Conservation (phyloP, 1,140 invertebrate genomes). For the Aphidius ervi region DNA sequence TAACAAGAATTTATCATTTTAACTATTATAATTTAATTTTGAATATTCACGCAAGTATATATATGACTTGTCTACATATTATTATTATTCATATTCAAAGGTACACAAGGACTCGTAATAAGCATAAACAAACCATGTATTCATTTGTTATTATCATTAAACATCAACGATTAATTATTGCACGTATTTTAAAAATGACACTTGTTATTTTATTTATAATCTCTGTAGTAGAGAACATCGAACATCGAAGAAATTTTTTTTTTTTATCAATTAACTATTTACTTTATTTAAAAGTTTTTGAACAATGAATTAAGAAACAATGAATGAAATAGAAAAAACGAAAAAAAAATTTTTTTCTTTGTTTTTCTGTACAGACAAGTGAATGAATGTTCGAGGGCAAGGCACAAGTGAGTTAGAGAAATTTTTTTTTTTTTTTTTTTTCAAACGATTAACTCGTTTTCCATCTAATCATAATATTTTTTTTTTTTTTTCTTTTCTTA, state of each 20-base stretch:
- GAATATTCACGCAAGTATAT: no score
- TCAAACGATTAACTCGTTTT: conserved; percentile 3
- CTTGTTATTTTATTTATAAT: conserved; percentile 4
- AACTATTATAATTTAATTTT: no score
- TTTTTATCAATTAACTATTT: neutral
- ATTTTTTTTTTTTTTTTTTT: conserved; percentile 23
- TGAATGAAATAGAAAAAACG: conserved; percentile 15
- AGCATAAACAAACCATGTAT: no score
- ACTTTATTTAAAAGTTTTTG: conserved; percentile 4
- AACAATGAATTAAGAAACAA: conserved; percentile 23
- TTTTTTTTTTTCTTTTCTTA: conserved; percentile 15
- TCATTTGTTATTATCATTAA: no score
- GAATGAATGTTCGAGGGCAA: conserved; percentile 37
- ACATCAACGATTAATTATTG: no score
- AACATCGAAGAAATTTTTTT: conserved; percentile 38
- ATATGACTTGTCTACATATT: no score
- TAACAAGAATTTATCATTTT: no score
- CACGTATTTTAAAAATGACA: conserved; percentile 12
- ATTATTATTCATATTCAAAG: no score
- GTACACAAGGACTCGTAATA: no score
- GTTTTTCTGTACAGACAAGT: conserved; percentile 26
- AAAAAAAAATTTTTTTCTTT: conserved; percentile 11
- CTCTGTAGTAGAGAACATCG: conserved; percentile 37
- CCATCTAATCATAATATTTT: conserved; percentile 10
- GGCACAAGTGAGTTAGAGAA: conserved; percentile 42